These are phyloP conservation scores for Hipparchia sbordonii DNA, from an alignment of 2,888 invertebrate genomes.

Conservation along the genomic window DNA sequence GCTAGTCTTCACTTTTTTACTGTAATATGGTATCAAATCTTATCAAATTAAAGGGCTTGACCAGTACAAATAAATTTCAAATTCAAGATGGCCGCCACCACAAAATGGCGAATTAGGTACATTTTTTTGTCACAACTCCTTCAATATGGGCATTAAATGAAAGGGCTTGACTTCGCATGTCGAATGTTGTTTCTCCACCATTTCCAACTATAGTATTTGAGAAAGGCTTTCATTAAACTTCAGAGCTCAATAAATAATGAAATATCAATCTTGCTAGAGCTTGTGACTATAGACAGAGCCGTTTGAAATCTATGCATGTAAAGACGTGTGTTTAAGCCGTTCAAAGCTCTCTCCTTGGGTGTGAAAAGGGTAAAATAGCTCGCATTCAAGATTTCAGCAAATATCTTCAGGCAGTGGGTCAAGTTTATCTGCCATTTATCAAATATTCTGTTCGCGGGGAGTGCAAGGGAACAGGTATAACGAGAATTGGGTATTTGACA, in stretches of 20 bases:
- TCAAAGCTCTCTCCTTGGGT: neutral
- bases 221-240: neutral
- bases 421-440: neutral
- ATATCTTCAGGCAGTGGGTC: constrained; percentile 2
- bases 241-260: neutral
- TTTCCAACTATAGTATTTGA: no score
- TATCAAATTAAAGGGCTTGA: no score
- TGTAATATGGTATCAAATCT: no score
- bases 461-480: neutral
- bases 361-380: constrained; percentile 5
- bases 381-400: neutral
- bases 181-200: no score
- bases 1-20: no score
- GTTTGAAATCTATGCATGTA: neutral
- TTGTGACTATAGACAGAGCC: neutral
- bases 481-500: neutral
- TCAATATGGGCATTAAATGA: no score
- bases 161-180: no score
- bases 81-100: no score
- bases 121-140: no score
- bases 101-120: no score
- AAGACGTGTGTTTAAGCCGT: constrained; percentile 2
- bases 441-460: no score
- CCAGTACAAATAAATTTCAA: no score
- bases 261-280: neutral